These are phyloP conservation scores for Rhinogobio ventralis DNA, from an alignment of 2,797 vertebrate genomes.

Conservation along the genomic window DNA sequence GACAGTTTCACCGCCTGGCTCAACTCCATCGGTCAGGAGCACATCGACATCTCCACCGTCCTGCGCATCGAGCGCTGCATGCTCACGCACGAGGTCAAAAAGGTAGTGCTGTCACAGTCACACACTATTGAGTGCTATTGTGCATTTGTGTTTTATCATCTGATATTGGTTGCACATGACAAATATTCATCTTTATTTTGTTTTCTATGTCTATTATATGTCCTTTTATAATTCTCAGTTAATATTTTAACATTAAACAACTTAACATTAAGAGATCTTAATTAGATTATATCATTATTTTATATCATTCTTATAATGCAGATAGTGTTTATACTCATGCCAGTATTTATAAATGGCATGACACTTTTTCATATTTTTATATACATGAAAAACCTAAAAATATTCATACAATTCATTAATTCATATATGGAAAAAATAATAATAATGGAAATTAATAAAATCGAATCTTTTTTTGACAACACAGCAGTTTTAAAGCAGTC, in stretches of 20 bases:
- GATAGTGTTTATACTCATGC: neutral
- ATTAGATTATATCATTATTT: neutral
- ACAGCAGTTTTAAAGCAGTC: too few species aligned
- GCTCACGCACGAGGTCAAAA: conserved; percentile 93
- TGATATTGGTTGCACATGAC: neutral
- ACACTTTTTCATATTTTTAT: too few species aligned
- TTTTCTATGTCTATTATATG: neutral
- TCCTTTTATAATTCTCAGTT: neutral
- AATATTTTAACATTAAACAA: neutral
- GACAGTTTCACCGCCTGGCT: conserved; percentile 95
- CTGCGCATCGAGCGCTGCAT: conserved; percentile 92
- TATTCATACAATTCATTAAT: too few species aligned
- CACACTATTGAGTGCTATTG: neutral
- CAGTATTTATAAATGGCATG: neutral
- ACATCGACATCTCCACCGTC: conserved; percentile 93
- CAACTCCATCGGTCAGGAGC: conserved; percentile 89
- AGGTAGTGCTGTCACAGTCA: conserved; percentile 76
- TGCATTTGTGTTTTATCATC: neutral
- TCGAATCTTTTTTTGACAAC: too few species aligned
- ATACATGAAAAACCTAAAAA: too few species aligned
- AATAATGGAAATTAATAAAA: too few species aligned
- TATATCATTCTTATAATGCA: neutral
- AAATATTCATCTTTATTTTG: neutral
- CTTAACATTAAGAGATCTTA: neutral
- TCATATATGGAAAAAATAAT: too few species aligned